Evolutionary conservation across 2,113 vertebrate species (phyloP), one percentile per base, ranked within the genome.

Genomic region (Brachypodius melanocephalos): DNA sequence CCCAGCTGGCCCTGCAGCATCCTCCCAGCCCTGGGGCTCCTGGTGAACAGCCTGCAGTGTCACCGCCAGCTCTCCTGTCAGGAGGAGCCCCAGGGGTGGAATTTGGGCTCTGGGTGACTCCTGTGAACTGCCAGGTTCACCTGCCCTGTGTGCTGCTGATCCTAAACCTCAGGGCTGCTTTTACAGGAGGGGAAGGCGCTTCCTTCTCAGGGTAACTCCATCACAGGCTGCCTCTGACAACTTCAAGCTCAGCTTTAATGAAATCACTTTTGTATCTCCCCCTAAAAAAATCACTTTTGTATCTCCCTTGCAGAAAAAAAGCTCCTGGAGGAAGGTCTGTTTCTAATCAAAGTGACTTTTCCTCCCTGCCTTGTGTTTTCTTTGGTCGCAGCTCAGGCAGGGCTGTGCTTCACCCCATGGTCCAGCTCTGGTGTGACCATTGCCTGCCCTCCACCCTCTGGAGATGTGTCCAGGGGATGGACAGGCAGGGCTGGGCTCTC

Each of bases 51-150:
- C 45, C 59, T 22, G 28, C 46, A 1, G 4, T 8, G 22, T 24
- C 82, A 43, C 31, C 73, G 51, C 45, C 54, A 3, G 19, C 31
- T 34, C 29, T 51, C 5, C 49, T 8, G 28, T 0, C 1, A 5
- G 21, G 8, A 1, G 14, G 5, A 67, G 62, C 69, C 29, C 38
- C 77, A 54, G 92, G 92, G 54, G 6, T 65, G 5, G 4, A 2
- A 5, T 59, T 36, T 21, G 63, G 80, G 65, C 18, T 19, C 0
- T 0, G 65, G 63, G 46, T 81, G 58, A 21, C 49, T 54, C 17
- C 0, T 14, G 32, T 31, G n/a, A 10, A 22, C 4, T 1, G 42
- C 17, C 2, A 4, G 19, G 2, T 6, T 65, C 38, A 7, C 31
- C 43, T 75, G 46, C 51, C 45, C 2, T 1, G 20, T 19, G 18